Evolutionary conservation across 2,113 vertebrate species (phyloP), one percentile per base, ranked within the genome.

Genomic region (Osmerus mordax): DNA sequence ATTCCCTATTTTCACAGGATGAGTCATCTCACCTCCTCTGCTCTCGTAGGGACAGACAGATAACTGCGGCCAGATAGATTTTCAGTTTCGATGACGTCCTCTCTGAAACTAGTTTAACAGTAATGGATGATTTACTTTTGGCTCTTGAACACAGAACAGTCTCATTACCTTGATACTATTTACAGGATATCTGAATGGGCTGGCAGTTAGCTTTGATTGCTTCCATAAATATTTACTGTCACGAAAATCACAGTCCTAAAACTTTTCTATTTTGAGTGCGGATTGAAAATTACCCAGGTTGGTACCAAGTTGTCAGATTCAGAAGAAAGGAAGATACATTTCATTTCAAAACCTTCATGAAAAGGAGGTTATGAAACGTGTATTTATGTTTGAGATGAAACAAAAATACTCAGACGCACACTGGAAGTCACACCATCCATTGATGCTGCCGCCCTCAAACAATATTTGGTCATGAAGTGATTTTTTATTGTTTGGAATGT

Each of bases 201-300:
- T 67, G 64, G 74, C 62, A 32, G 63, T 74, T 78, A 78, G 64
- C 72, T 81, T 83, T 86, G 70, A 82, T 79, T 73, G 77, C 61
- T 21, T 75, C 71, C 61, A 83, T 89, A 86, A 87, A 89, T 85
- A 84, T 84, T 82, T 87, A 87, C 80, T 71, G 65, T 72, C 28
- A 77, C 55, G 72, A 68, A 76, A 77, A 32, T 79, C 67, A 67
- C 6, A 5, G 64, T 12, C 13, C 67, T 70, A 63, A 41, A 56
- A 16, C 25, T 68, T 16, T 72, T 81, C 53, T 71, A 67, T 78
- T 83, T 71, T 56, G 28, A 64, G 41, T n/a, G n/a, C 12, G 53
- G 62, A 74, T 69, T 23, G 54, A 76, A 68, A 32, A 73, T 59
- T 78, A 51, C 14, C 4, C 13, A 71, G 65, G 71, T 76, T 73